Evolutionary conservation across 2,888 invertebrate genomes (phyloP).

Genomic region (Lydus trimaculatus): DNA sequence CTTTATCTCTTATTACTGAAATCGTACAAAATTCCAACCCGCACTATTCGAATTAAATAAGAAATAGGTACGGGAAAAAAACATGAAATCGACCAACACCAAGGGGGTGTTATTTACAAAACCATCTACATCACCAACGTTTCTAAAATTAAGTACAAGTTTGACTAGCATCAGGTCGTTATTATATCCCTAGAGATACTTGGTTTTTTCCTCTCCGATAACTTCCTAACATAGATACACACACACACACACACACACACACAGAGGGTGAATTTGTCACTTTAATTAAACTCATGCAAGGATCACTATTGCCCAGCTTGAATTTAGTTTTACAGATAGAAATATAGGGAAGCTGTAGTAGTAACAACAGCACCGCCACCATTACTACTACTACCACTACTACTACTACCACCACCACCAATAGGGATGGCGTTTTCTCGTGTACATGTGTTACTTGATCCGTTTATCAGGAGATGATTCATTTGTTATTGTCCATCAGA

Average conservation of each 20-base stretch:
- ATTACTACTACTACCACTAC: constrained; percentile 38
- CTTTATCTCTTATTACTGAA: background rate
- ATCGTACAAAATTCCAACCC: background rate
- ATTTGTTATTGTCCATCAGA: constrained; percentile 57
- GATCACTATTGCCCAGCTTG: constrained; percentile 52
- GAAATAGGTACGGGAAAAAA: background rate
- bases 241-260: constrained; percentile 54
- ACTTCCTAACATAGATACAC: constrained; percentile 36
- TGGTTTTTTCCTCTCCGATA: constrained; percentile 65
- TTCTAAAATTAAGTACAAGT: constrained; percentile 3
- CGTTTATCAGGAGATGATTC: constrained; percentile 58
- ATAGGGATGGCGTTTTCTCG: constrained; percentile 62
- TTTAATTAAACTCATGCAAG: constrained; percentile 60
- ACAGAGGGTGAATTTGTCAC: constrained; percentile 51
- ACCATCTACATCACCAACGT: constrained; percentile 4
- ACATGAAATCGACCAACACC: constrained; percentile 17
- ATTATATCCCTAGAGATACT: constrained; percentile 7
- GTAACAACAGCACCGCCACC: constrained; percentile 2
- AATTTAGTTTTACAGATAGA: constrained; percentile 1
- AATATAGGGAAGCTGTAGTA: constrained; percentile 53
- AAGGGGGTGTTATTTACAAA: constrained; percentile 2
- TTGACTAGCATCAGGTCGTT: constrained; percentile 19
- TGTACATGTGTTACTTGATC: constrained; percentile 59
- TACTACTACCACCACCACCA: constrained; percentile 32
- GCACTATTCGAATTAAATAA: background rate